Evolutionary conservation across 35 echinoderm and acorn worm species (phyloP), one percentile per base, ranked within the genome.

Genomic region (Holothuria glaberrima): DNA sequence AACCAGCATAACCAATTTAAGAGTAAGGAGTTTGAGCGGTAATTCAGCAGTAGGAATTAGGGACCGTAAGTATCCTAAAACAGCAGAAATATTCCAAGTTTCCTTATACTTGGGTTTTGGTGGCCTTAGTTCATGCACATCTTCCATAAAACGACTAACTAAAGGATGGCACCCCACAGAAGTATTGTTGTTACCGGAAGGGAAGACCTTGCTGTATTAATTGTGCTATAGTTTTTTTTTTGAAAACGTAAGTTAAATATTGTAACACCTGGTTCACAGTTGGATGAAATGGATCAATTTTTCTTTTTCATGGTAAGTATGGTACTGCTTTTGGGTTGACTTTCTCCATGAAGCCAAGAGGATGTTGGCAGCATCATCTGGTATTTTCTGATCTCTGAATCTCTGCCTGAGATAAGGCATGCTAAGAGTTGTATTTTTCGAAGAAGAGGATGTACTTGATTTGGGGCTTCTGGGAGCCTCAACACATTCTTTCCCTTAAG

Each of bases 251-350:
- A 61, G 50, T 34, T 32, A 86, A 65, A 86, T 62, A 86, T n/a
- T 65, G 30, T 65, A 86, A 22, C 30, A 86, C 82, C 44, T 61
- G 56, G 44, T 44, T 86, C 30, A 86, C 31, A 86, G 50, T 62
- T 32, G 59, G 52, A 61, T 21, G 44, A 62, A 59, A 59, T 32
- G 82, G 82, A 86, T 86, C 21, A 29, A 86, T 63, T 65, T 86
- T 13, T 86, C 59, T 35, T 86, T 92, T 6, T 66, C 68, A 28
- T 90, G 84, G 82, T 94, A 91, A 6, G 50, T 56, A 0, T 68
- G 32, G 68, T 92, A 92, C 80, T 92, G 94, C 60, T 74, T 75
- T 67, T 95, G 59, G 16, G 90, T 91, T 30, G 71, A 62, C 24
- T 59, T 22, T 6, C 86, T 86, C 90, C 90, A 95, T 19, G 86